These are phyloP conservation scores for Rhadinocentrus ornatus DNA, from an alignment of 2,797 vertebrate genomes.

Conservation along the genomic window DNA sequence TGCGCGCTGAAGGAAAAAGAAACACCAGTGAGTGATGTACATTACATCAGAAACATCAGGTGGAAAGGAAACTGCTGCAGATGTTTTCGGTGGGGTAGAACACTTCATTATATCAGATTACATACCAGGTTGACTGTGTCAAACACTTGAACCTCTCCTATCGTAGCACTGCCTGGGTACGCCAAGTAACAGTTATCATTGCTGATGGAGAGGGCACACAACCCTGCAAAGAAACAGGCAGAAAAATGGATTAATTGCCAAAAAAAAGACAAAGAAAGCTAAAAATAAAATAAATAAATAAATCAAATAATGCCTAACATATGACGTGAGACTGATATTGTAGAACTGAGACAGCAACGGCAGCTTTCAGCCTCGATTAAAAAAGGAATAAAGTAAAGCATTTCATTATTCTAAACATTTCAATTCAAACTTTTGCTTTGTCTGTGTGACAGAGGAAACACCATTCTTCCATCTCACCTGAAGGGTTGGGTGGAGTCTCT, in stretches of 20 bases:
- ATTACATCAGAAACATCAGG: too few species aligned
- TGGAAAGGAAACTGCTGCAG: neutral
- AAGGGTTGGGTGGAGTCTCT: slow-evolving; percentile 97
- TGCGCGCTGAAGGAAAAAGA: slow-evolving; percentile 85
- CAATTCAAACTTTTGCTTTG: neutral
- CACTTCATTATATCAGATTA: slow-evolving; percentile 1
- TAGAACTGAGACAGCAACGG: too few species aligned
- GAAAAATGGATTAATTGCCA: neutral
- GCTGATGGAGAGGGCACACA: slow-evolving; percentile 96
- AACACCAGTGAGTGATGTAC: slow-evolving; percentile 4
- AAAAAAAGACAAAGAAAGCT: neutral
- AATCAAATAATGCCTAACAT: neutral
- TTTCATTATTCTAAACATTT: neutral
- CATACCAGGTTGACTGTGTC: slow-evolving; percentile 98
- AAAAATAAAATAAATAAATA: neutral
- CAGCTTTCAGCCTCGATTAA: too few species aligned
- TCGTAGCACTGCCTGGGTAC: slow-evolving; percentile 96
- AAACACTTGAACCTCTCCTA: slow-evolving; percentile 98
- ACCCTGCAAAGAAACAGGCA: slow-evolving; percentile 76
- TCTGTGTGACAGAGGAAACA: neutral
- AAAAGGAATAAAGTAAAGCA: neutral
- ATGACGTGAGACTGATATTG: neutral
- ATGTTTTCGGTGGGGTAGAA: neutral
- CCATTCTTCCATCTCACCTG: slow-evolving; percentile 80
- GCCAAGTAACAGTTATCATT: slow-evolving; percentile 99